These are phyloP conservation scores for Poeciliopsis gracilis DNA, from an alignment of 2,797 vertebrate species.

Conservation along the genomic window DNA sequence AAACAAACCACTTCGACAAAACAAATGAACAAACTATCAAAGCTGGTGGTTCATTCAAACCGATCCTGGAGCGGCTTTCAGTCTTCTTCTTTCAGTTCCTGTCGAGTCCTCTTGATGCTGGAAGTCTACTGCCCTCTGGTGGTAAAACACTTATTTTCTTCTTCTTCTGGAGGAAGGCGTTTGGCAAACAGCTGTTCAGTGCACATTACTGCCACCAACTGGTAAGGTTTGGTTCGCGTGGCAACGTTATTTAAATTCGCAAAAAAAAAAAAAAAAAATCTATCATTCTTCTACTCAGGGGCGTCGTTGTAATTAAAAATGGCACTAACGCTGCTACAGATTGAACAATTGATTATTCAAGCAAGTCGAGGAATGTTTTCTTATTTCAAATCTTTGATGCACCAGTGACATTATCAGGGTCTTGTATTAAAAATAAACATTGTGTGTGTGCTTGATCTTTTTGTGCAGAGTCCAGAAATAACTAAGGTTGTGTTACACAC, in stretches of 20 bases:
- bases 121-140: constrained; percentile 1
- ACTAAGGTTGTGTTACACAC: neutral
- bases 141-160: neutral
- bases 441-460: neutral
- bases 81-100: constrained; percentile 3
- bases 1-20: too few relatives aligned
- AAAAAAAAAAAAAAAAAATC: too few relatives aligned
- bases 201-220: too few relatives aligned
- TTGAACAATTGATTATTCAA: neutral
- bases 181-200: too few relatives aligned
- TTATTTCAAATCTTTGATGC: neutral
- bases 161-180: too few relatives aligned
- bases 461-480: neutral
- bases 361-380: neutral
- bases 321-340: too few relatives aligned
- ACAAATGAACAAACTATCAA: neutral
- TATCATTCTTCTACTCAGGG: too few relatives aligned
- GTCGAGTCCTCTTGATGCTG: neutral
- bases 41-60: neutral
- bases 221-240: too few relatives aligned
- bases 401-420: neutral
- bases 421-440: neutral
- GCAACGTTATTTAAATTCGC: too few relatives aligned
- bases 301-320: too few relatives aligned
- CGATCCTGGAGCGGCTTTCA: neutral